Evolutionary conservation across 2,888 invertebrate species (phyloP), one percentile per base, ranked within the genome.

Genomic region (Ophraella communa): DNA sequence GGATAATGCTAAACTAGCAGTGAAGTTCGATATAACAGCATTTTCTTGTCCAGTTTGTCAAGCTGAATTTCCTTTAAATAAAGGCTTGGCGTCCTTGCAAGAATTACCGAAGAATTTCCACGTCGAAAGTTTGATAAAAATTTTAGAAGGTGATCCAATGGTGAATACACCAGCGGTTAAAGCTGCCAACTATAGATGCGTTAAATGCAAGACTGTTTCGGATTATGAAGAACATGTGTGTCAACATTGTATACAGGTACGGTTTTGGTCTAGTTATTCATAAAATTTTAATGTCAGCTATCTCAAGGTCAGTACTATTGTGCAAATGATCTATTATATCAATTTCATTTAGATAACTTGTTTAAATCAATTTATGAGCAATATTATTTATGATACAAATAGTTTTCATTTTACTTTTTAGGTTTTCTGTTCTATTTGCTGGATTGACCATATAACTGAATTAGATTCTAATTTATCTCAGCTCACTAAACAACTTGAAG

Each of bases 101-200:
- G 78, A 83, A 2, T 79, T 90, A n/a, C 90, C 89, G n/a, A 86
- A 86, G 7, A 91, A 91, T 77, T 80, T 89, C 44, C 89, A 90
- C 77, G 86, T 90, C 51, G 87, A 89, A 71, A 87, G 87, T 0
- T 79, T 91, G 39, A 81, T 90, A 1, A 79, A 83, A 55, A 77
- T 87, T 47, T 79, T 88, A 11, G 83, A 84, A 11, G 77, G 81
- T 8, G 62, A 47, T 76, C 55, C 58, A 21, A 64, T 67, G 18
- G 65, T 68, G 53, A 24, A 57, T 45, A 66, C 64, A 47, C 55
- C 69, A 23, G 64, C 62, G 14, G 59, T 58, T 5, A 68, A 65
- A 35, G 57, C 61, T 14, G 58, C 51, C 8, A 74, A 73, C 44
- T 70, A 70, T 47, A 73, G 76, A 52, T 84, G 84, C 64, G 74